Percentiles rank a stretch among this genome's conserved stretches.
Conservation (phyloP, 2,888 invertebrate species). For the Apomyelois bistriatella region DNA sequence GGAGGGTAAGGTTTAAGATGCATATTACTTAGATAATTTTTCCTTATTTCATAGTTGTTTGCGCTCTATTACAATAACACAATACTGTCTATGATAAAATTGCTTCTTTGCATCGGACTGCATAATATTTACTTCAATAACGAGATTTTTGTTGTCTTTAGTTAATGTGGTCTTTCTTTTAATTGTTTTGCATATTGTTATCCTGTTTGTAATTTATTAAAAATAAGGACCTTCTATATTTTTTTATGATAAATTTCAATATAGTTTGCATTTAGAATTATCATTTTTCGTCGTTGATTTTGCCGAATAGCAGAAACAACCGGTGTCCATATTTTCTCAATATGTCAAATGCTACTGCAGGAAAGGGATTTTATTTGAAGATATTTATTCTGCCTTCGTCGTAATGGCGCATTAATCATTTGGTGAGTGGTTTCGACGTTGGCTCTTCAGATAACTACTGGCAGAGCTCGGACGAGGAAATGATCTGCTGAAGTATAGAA, state of each 20-base stretch:
- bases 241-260: not conserved
- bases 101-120: slow-evolving; percentile 18
- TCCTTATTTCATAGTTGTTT: not conserved
- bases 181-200: not conserved
- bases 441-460: slow-evolving; percentile 27
- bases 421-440: slow-evolving; percentile 35
- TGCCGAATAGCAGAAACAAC: not conserved
- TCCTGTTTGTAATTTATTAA: not conserved
- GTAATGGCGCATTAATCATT: slow-evolving; percentile 57
- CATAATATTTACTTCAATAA: slow-evolving; percentile 30
- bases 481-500: not conserved
- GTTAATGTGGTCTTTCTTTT: not conserved
- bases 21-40: too few relatives aligned
- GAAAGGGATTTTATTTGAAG: slow-evolving; percentile 36
- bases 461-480: not conserved
- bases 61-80: not conserved
- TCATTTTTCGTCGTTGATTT: too few relatives aligned
- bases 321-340: not conserved
- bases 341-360: slow-evolving; percentile 3
- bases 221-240: not conserved
- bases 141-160: slow-evolving; percentile 30
- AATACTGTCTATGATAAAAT: not conserved
- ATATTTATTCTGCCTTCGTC: slow-evolving; percentile 37
- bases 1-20: too few relatives aligned
- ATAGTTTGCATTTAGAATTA: too few relatives aligned